Base-by-base conservation (phyloP, 2,888 invertebrate genomes). In the Drosophila rubida region DNA sequence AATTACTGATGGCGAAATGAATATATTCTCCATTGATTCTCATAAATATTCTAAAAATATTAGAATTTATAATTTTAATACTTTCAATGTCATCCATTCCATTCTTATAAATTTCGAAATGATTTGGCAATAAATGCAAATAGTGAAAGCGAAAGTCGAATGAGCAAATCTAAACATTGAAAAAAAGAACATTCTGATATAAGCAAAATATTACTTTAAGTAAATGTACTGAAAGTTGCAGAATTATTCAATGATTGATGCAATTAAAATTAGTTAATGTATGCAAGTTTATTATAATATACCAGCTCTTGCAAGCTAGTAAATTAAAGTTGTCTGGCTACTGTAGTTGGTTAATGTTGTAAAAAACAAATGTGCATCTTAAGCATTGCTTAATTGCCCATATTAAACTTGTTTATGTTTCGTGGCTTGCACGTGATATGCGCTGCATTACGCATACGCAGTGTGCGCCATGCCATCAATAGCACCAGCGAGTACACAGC, bases 391-490 rank as follows among this genome's bases (percentile, higher is more conserved):
- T 32, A 32, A 32, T 32, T 32, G 8, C 9, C 6, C 9, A 14
- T 25, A 16, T 39, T 25, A 46, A 46, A 35, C 11, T 65, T 67
- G 67, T 62, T 78, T 67, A 54, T 66, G 53, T 63, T 59, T 62
- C 25, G 37, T 32, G 7, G 27, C 50, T 22, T 58, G 57, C 79
- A 81, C 82, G 82, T 72, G 64, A 73, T 68, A 60, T 66, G 65
- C 63, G 42, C 51, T 39, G 65, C 67, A 79, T 58, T 73, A 75
- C 65, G 69, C 80, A 82, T 69, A 73, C 72, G 72, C 75, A 69
- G 64, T 54, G 63, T 9, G 9, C 14, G 46, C 46, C 22, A 0
- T 19, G 22, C 42, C 27, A 27, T 1, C n/a, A 25, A 54, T 32
- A 42, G 13, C 30, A 14, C 14, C 16, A 60, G 57, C 54, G 54